A percentile compares a stretch with the other conserved stretches of the same genome.
Conservation (phyloP, 1,140 invertebrate genomes). For the Phymorhynchus buccinoides region DNA sequence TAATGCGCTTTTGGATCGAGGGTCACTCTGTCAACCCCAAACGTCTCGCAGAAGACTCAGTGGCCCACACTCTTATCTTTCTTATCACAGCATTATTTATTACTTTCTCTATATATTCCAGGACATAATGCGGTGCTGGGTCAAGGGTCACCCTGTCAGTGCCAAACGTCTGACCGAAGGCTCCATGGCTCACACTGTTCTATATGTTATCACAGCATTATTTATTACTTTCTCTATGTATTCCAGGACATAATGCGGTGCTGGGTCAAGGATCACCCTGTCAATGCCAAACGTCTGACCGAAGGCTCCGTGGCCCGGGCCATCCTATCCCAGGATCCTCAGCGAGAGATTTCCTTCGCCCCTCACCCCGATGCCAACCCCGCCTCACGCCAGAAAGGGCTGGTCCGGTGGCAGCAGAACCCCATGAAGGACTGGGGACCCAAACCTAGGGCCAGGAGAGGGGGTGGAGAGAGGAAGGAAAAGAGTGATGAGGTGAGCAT, state of each 20-base stretch:
- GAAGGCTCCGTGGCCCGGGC: slow-evolving; percentile 56
- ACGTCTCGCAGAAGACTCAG: too few species aligned
- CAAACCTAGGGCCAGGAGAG: slow-evolving; percentile 78
- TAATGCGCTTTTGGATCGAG: too few species aligned
- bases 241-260: slow-evolving; percentile 85
- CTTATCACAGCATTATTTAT: too few species aligned
- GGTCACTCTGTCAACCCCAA: too few species aligned
- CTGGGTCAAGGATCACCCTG: slow-evolving; percentile 84
- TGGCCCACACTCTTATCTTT: too few species aligned
- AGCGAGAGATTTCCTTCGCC: slow-evolving; percentile 78
- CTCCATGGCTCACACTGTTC: slow-evolving; percentile 56
- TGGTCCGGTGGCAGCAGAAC: slow-evolving; percentile 89
- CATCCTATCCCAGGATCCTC: slow-evolving; percentile 60
- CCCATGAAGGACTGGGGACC: slow-evolving; percentile 92
- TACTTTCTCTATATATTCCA: too few species aligned
- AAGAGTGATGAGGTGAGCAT: slow-evolving; percentile 48
- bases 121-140: slow-evolving; percentile 89
- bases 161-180: slow-evolving; percentile 56
- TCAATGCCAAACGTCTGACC: slow-evolving; percentile 55
- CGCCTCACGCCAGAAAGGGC: slow-evolving; percentile 80
- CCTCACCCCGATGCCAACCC: slow-evolving; percentile 85
- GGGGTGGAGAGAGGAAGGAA: slow-evolving; percentile 47
- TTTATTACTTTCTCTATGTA: too few species aligned
- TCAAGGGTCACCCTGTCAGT: slow-evolving; percentile 78
- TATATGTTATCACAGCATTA: too few species aligned